Evolutionary conservation across 2,797 vertebrate species (phyloP), one percentile per base, ranked within the genome.

Genomic region (Cercopithecus neglectus): DNA sequence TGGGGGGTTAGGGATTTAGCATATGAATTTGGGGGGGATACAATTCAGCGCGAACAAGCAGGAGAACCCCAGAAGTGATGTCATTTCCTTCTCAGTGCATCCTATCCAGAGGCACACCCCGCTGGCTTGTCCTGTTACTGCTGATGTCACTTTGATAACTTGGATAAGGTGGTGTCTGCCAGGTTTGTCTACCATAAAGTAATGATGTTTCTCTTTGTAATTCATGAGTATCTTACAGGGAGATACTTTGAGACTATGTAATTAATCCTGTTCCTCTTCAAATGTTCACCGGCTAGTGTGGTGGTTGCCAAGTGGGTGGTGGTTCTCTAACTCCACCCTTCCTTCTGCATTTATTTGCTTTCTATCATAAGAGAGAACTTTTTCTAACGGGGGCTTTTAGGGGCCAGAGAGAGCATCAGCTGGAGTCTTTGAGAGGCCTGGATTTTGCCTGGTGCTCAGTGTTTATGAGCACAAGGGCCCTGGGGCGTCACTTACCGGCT

Each of bases 81-180:
- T 1, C 5, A 26, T n/a, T 50, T 50, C 70, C 55, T 67, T 21
- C 44, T 67, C n/a, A 2, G 78, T 2, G 17, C 11, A 3, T 46
- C 30, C 50, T 44, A 1, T 30, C 13, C 7, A n/a, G 44, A 61
- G 61, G 41, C 21, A 33, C n/a, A 2, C 17, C 26, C 1, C 0
- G 0, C 24, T 5, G 19, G 14, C 57, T 36, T 9, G n/a, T 67
- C 53, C 41, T 21, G 3, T 55, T 19, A 13, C 39, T 50, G 86
- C 19, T 24, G 28, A 10, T 48, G 17, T 8, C 9, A 59, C 5
- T 57, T 10, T 24, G 39, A 17, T 5, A 5, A 0, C 41, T 22
- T 9, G 39, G n/a, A 36, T 26, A 6, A 19, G 22, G 39, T 8
- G 17, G 12, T 10, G 22, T 11, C 30, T 26, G 64, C 53, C 30